Percentiles rank a stretch among this genome's conserved stretches.
Conservation (phyloP, 30 jellyfish, hydroid and myxozoan species). For the Nemopilema nomurai region DNA sequence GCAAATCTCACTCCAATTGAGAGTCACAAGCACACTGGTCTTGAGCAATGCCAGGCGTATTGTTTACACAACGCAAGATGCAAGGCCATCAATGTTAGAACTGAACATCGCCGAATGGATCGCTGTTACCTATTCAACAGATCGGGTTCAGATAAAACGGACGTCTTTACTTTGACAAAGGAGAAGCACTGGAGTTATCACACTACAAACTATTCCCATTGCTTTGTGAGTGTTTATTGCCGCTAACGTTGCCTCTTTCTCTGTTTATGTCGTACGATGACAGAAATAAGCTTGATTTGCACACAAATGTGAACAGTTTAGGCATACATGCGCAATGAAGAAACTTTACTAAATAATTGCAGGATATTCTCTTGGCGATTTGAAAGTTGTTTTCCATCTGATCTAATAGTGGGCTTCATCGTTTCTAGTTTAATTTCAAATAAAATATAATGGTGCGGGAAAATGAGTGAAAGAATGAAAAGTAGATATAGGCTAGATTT, state of each 20-base stretch:
- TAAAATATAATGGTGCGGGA: too few species aligned
- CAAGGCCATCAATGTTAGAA: constrained; percentile 1
- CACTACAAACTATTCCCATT: constrained; percentile 10
- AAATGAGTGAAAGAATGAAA: too few species aligned
- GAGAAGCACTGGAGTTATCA: background rate
- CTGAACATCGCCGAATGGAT: background rate
- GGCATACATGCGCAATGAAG: too few species aligned
- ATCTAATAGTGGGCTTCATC: too few species aligned
- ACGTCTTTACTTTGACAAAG: background rate
- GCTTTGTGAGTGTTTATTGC: constrained; percentile 1
- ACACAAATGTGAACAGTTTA: too few species aligned
- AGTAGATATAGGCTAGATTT: background rate
- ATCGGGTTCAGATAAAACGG: background rate
- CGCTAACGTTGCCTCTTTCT: too few species aligned
- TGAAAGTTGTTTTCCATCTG: too few species aligned
- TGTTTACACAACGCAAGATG: constrained; percentile 1
- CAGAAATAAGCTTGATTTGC: too few species aligned
- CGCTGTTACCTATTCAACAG: background rate
- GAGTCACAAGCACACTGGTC: background rate
- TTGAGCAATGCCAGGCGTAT: background rate
- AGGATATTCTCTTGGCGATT: too few species aligned
- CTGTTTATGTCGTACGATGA: too few species aligned
- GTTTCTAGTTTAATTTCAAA: too few species aligned
- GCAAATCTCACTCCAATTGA: background rate
- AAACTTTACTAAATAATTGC: too few species aligned